A percentile compares a stretch with the other conserved stretches of the same genome.
Evolutionary conservation across 2,888 invertebrate genomes (phyloP).

Genomic region (Watsonalla binaria): DNA sequence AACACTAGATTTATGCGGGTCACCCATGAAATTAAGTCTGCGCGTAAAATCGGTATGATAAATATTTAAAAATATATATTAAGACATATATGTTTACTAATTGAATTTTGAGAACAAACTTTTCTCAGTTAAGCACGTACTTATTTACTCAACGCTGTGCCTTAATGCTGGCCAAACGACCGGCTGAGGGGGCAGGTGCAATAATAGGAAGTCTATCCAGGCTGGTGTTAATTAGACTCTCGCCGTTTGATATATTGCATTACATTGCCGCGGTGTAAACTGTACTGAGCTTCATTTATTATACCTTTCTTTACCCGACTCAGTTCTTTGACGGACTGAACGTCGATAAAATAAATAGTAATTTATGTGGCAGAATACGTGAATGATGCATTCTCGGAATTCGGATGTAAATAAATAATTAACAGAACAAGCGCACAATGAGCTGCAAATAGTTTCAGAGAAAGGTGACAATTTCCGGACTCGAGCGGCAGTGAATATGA

Average conservation of each 20-base stretch:
- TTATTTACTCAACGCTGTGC: slow-evolving; percentile 24
- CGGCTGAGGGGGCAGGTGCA: slow-evolving; percentile 44
- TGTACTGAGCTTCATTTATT: slow-evolving; percentile 28
- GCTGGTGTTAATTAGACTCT: slow-evolving; percentile 58
- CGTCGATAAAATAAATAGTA: slow-evolving; percentile 11
- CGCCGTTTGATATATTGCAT: slow-evolving; percentile 57
- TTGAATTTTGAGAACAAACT: slow-evolving; percentile 19
- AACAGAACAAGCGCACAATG: too few species aligned
- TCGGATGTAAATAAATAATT: too few species aligned
- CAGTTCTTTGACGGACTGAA: slow-evolving; percentile 31
- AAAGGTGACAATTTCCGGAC: not conserved
- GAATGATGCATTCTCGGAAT: too few species aligned
- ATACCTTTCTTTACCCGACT: slow-evolving; percentile 26
- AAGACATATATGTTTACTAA: too few species aligned
- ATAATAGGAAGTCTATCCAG: slow-evolving; percentile 42
- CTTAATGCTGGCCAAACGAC: slow-evolving; percentile 6
- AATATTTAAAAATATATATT: too few species aligned
- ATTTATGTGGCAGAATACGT: too few species aligned
- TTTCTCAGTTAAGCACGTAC: slow-evolving; percentile 12
- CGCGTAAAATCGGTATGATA: too few species aligned
- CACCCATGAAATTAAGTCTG: too few species aligned
- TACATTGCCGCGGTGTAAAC: slow-evolving; percentile 48
- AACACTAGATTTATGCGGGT: too few species aligned
- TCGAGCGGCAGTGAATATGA: not conserved
- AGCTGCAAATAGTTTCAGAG: too few species aligned